Conservation (phyloP, 2,797 vertebrate species). For the Vipera latastei region DNA sequence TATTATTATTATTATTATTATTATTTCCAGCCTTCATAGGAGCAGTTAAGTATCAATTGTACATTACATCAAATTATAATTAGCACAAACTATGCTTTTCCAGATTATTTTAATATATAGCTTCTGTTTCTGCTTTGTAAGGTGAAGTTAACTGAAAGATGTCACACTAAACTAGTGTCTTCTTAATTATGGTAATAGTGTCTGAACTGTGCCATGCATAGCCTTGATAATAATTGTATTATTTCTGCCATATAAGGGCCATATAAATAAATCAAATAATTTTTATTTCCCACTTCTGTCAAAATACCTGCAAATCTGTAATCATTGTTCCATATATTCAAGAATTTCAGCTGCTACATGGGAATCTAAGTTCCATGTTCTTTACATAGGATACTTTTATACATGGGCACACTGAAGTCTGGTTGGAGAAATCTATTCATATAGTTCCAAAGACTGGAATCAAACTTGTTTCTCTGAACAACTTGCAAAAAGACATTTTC, state of each 20-base stretch:
- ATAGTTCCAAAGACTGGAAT: neutral
- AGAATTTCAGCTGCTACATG: neutral
- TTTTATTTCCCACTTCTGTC: neutral
- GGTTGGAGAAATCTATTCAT: neutral
- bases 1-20: too few species aligned
- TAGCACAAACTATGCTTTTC: neutral
- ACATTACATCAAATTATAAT: neutral
- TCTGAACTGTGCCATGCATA: neutral
- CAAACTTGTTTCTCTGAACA: neutral
- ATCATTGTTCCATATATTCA: neutral
- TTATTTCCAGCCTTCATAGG: neutral
- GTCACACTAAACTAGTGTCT: neutral
- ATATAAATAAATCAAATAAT: neutral
- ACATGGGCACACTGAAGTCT: neutral
- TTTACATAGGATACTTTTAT: neutral
- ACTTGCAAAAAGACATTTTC: neutral
- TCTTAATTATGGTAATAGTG: neutral
- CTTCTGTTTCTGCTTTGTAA: neutral
- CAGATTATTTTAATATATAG: neutral
- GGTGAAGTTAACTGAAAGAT: neutral
- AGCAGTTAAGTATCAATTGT: neutral
- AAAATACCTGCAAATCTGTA: neutral
- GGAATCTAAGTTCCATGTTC: neutral
- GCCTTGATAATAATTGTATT: neutral
- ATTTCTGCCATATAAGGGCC: neutral